phyloP scores from a whole-genome alignment of 2,888 invertebrate genomes.

The Sclerodermus sp. region DNA sequence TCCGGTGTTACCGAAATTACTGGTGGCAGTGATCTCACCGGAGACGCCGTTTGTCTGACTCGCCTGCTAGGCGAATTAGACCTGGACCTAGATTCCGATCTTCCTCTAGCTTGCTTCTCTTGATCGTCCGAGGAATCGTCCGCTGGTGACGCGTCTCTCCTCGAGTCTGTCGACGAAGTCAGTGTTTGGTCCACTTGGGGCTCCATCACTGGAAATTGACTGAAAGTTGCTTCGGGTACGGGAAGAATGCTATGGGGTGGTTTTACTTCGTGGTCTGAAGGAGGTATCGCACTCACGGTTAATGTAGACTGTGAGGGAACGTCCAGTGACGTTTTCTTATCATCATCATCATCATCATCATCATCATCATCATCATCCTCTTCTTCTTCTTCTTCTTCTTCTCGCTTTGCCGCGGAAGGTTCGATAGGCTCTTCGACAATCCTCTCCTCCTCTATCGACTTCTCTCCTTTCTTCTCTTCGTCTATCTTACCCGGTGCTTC shows the following conservation, averaged over 20 bases:
- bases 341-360: conserved; percentile 1
- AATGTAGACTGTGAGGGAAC: neutral
- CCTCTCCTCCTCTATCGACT: neutral
- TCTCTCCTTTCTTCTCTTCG: too few species aligned
- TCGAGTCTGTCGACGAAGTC: neutral
- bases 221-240: neutral
- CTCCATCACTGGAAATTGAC: conserved; percentile 2
- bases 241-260: neutral
- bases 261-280: neutral
- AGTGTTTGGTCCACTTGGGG: neutral
- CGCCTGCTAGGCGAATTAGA: conserved; percentile 19
- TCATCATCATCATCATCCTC: neutral
- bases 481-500: too few species aligned
- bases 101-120: neutral
- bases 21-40: conserved; percentile 49
- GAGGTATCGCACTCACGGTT: neutral
- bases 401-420: conserved; percentile 43
- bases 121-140: too few species aligned
- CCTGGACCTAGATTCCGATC: conserved; percentile 3
- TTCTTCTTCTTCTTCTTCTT: conserved; percentile 50
- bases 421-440: neutral
- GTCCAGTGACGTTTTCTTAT: neutral
- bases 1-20: conserved; percentile 53
- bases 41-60: conserved; percentile 49
- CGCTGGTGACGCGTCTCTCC: too few species aligned